A percentile compares a stretch with the other conserved stretches of the same genome.
Evolutionary conservation across 2,888 invertebrate species (phyloP).

Genomic region (Junonia oenone): DNA sequence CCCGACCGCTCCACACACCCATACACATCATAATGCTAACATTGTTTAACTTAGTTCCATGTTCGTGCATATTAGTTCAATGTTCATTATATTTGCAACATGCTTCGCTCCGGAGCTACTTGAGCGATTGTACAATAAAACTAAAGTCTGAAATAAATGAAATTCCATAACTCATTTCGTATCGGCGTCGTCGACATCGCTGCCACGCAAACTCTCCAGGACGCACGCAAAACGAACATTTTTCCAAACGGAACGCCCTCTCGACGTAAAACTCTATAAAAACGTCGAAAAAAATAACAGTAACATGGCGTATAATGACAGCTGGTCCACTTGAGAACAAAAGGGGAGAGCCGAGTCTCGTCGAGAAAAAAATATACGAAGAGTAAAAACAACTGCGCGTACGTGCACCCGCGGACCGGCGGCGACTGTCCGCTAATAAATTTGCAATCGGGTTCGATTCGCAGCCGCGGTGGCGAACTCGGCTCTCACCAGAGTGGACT

Average conservation of each 20-base stretch:
- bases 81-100: conserved; percentile 32
- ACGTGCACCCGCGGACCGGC: conserved; percentile 55
- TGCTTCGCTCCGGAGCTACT: conserved; percentile 32
- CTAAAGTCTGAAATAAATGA: conserved; percentile 41
- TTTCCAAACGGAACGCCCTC: conserved; percentile 76
- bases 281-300: conserved; percentile 77
- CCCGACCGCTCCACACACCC: conserved; percentile 28
- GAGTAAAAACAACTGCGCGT: conserved; percentile 73
- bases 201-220: conserved; percentile 74
- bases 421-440: conserved; percentile 68
- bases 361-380: conserved; percentile 76
- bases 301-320: conserved; percentile 81
- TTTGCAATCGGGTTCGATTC: conserved; percentile 74
- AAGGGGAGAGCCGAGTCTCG: conserved; percentile 76
- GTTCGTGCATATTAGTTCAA: conserved; percentile 16
- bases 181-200: conserved; percentile 64
- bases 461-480: conserved; percentile 32
- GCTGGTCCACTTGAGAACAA: conserved; percentile 81
- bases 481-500: conserved; percentile 42
- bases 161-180: conserved; percentile 70
- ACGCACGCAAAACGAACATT: conserved; percentile 79
- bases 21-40: conserved; percentile 8
- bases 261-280: conserved; percentile 77
- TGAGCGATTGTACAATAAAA: conserved; percentile 47
- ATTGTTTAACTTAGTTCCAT: conserved; percentile 17